Conservation (phyloP, 2,113 vertebrate genomes). For the Rattus rattus region DNA sequence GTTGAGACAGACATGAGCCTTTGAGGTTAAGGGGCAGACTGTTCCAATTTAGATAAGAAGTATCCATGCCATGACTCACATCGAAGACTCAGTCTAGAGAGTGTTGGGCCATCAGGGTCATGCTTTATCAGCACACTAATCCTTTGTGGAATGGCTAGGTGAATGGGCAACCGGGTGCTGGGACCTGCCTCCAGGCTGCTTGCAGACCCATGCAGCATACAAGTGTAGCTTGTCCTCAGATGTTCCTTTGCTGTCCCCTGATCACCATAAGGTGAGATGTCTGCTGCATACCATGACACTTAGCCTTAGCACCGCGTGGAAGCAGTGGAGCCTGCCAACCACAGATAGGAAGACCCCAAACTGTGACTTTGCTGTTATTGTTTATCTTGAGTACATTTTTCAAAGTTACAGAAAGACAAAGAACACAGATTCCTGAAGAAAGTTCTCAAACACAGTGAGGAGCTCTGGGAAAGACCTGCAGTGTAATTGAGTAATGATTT, state of each 20-base stretch:
- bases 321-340: not conserved
- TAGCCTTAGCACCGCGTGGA: not conserved
- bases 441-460: not conserved
- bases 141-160: not conserved
- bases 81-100: not conserved
- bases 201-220: not conserved
- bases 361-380: too few relatives aligned
- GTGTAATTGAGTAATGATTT: not conserved
- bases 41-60: not conserved
- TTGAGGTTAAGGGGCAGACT: not conserved
- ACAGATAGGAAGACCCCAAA: not conserved
- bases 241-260: not conserved
- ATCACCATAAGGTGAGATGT: not conserved
- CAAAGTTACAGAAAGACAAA: not conserved
- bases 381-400: not conserved
- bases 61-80: not conserved
- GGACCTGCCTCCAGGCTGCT: not conserved
- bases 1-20: not conserved
- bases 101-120: not conserved
- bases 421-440: slow-evolving; percentile 14
- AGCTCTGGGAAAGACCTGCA: not conserved
- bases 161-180: not conserved
- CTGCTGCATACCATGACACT: too few relatives aligned
- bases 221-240: not conserved
- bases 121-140: too few relatives aligned